Percentiles rank a stretch among this genome's conserved stretches.
Conservation (phyloP, 1,140 invertebrate species). For the Drosophila orosa region DNA sequence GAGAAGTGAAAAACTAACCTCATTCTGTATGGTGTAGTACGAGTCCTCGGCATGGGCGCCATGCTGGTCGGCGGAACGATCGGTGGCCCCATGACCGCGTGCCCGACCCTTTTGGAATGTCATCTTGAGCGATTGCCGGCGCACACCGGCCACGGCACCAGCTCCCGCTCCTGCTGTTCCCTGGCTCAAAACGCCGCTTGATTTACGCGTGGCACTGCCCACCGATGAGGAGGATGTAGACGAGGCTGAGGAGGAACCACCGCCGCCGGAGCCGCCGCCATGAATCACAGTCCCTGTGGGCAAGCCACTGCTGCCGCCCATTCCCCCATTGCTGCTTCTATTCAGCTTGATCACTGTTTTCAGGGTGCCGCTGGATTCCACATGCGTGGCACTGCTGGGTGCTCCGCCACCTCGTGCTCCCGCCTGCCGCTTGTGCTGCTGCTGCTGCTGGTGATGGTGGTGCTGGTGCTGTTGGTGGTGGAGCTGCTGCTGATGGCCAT, state of each 20-base stretch:
- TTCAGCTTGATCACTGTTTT: slow-evolving; percentile 92
- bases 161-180: slow-evolving; percentile 12
- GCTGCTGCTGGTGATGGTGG: slow-evolving; percentile 79
- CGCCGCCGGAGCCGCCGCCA: slow-evolving; percentile 18
- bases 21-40: slow-evolving; percentile 91
- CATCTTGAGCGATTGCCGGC: slow-evolving; percentile 90
- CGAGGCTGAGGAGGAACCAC: slow-evolving; percentile 28
- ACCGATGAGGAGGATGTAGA: slow-evolving; percentile 82
- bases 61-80: slow-evolving; percentile 84
- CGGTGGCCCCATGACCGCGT: slow-evolving; percentile 85
- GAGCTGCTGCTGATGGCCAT: slow-evolving; percentile 78
- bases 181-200: slow-evolving; percentile 29
- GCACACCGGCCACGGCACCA: slow-evolving; percentile 84
- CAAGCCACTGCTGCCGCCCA: slow-evolving; percentile 42
- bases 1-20: slow-evolving; percentile 88
- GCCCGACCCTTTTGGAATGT: slow-evolving; percentile 90
- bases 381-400: slow-evolving; percentile 73
- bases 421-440: slow-evolving; percentile 76
- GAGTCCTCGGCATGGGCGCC: slow-evolving; percentile 86
- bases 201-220: slow-evolving; percentile 64
- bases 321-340: slow-evolving; percentile 81
- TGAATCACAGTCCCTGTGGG: slow-evolving; percentile 69
- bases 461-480: slow-evolving; percentile 65
- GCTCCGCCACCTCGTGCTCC: slow-evolving; percentile 58
- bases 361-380: slow-evolving; percentile 89